These are phyloP conservation scores for Conus canariensis DNA, from an alignment of 2,888 invertebrate species.

Conservation along the genomic window DNA sequence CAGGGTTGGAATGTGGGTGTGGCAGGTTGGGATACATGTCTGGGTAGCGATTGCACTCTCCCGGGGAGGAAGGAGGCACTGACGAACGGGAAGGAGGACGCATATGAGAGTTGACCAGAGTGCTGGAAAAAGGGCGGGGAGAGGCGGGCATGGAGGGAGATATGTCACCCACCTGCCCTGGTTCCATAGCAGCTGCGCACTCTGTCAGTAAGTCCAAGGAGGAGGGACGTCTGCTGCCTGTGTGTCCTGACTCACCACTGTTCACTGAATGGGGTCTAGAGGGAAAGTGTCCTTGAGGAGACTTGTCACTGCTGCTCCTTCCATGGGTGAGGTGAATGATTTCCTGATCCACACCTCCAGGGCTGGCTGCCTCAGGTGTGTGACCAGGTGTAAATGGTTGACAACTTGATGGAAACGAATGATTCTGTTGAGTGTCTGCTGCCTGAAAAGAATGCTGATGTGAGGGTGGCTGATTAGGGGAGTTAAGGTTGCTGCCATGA, in stretches of 20 bases:
- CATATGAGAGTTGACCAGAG: background rate
- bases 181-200: background rate
- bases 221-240: background rate
- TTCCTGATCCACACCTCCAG: constrained; percentile 28
- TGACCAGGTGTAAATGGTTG: background rate
- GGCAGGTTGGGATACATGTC: background rate
- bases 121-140: constrained; percentile 1
- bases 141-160: background rate
- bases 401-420: background rate
- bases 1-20: constrained; percentile 38
- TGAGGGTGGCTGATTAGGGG: background rate
- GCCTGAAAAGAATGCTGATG: constrained; percentile 28
- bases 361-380: constrained; percentile 8
- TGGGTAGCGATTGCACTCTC: constrained; percentile 16
- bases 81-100: constrained; percentile 9
- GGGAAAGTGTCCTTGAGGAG: background rate
- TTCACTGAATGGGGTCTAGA: constrained; percentile 30
- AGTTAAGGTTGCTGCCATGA: background rate
- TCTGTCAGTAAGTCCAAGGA: background rate
- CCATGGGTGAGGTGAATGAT: constrained; percentile 3
- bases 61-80: background rate
- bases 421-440: constrained; percentile 22
- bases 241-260: background rate
- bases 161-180: background rate
- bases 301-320: background rate